Evolutionary conservation across 2,797 vertebrate species (phyloP), one percentile per base, ranked within the genome.

Genomic region (Halcyon smyrnensis): DNA sequence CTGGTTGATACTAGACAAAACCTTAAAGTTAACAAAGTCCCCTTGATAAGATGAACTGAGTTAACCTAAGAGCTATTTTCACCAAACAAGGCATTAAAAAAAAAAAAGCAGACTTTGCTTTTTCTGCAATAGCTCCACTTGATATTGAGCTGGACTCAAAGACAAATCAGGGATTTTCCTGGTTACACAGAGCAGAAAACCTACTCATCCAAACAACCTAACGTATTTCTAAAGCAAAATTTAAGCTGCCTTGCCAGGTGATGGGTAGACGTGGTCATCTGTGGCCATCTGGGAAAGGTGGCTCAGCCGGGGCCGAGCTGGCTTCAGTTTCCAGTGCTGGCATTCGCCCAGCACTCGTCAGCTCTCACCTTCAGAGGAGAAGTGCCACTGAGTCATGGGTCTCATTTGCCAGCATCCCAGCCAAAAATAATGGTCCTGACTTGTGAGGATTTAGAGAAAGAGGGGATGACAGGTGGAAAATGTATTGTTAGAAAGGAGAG

Each of bases 311-410:
- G 15, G 32, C 77, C 21, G 45, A 88, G 92, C 80, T 6, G 15
- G 9, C 34, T 57, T 94, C 25, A 12, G 39, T 77, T 87, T 64
- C 81, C 84, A 93, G 76, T 3, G 2, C 32, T 89, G 94, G 90
- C 69, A 3, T 50, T 71, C 23, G 1, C 62, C 63, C 84, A 96
- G 37, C 56, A 39, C 87, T 96, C 45, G 0, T 96, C 89, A 90
- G 76, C 75, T 93, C 94, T 96, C 82, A 95, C 82, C 75, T 95
- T 95, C 88, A 89, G 89, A 68, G 71, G 80, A 93, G 91, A 96
- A 84, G 64, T 27, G 71, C 0, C 48, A 14, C 8, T 0, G 20
- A 64, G 74, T 87, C 85, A 88, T 11, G 3, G 48, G 84, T 91
- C 83, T 39, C 4, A 7, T 63, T 86, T 90, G 92, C 83, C 11